phyloP scores from a whole-genome alignment of 2,113 vertebrate genomes.

The Ranitomeya variabilis region DNA sequence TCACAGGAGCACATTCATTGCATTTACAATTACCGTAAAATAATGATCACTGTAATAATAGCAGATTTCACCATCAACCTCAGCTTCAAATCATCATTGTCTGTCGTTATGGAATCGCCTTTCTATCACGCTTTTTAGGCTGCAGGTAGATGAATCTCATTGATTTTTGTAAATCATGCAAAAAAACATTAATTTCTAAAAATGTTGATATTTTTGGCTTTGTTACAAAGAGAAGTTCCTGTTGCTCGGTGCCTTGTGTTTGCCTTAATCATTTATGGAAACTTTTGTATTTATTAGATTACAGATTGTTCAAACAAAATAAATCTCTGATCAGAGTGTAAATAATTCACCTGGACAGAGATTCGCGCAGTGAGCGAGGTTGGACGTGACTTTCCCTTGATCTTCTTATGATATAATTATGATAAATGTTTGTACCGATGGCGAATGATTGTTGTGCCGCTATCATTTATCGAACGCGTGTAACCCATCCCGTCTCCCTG shows the following conservation, averaged over 20 bases:
- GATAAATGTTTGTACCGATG: neutral
- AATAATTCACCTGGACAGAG: constrained; percentile 24
- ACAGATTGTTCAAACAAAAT: neutral
- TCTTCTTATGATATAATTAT: constrained; percentile 25
- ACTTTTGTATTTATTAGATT: neutral
- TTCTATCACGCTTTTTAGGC: neutral
- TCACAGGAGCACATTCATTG: too few species aligned
- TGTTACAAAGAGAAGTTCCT: neutral
- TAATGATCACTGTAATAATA: too few species aligned
- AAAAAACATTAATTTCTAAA: neutral
- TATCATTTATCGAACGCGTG: neutral
- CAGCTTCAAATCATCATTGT: too few species aligned
- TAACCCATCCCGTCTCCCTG: neutral
- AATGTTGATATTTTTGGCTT: neutral
- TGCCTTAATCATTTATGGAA: neutral
- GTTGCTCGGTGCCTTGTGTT: neutral
- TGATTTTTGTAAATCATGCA: neutral
- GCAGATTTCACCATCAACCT: too few species aligned
- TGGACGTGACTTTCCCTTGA: constrained; percentile 4
- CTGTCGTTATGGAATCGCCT: neutral
- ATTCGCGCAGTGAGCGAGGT: neutral
- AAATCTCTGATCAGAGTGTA: constrained; percentile 8
- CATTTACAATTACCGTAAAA: too few species aligned
- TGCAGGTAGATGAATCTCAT: neutral
- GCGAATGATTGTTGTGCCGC: neutral